Conservation (phyloP, 2,888 invertebrate species). For the Lasioglossum malachurum region DNA sequence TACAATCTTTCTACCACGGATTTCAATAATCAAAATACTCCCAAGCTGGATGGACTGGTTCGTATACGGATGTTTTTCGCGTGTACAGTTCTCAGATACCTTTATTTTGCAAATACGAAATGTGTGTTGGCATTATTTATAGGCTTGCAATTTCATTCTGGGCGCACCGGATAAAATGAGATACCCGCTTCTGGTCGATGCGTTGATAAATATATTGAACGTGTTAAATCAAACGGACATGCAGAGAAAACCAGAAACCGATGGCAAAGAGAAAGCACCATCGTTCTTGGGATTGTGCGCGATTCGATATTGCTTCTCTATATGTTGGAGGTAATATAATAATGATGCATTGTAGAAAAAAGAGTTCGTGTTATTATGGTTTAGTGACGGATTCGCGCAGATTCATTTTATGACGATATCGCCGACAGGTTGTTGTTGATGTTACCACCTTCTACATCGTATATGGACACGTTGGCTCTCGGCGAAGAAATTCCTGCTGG, state of each 20-base stretch:
- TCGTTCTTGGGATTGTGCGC: constrained; percentile 90
- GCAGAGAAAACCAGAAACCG: constrained; percentile 73
- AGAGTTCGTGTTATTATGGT: not conserved
- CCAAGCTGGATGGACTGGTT: constrained; percentile 94
- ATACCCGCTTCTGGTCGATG: constrained; percentile 94
- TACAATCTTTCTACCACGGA: constrained; percentile 95
- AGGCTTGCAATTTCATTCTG: constrained; percentile 96
- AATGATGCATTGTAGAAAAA: not conserved
- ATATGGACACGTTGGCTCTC: constrained; percentile 92
- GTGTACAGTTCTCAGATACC: not conserved
- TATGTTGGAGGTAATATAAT: constrained; percentile 90
- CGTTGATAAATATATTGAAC: constrained; percentile 93
- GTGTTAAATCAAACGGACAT: constrained; percentile 89
- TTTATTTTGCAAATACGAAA: not conserved
- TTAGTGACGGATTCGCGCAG: not conserved
- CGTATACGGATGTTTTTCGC: constrained; percentile 30
- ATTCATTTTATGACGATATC: not conserved
- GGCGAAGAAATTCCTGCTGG: constrained; percentile 89
- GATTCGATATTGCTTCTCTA: constrained; percentile 95
- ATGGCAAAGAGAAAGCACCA: constrained; percentile 80
- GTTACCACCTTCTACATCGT: constrained; percentile 95
- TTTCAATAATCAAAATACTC: constrained; percentile 91
- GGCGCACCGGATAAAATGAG: constrained; percentile 96
- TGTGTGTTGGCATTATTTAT: constrained; percentile 33
- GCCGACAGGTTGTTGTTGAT: constrained; percentile 90